phyloP scores from a whole-genome alignment of 2,888 invertebrate genomes.

The Drosophila prolongata region DNA sequence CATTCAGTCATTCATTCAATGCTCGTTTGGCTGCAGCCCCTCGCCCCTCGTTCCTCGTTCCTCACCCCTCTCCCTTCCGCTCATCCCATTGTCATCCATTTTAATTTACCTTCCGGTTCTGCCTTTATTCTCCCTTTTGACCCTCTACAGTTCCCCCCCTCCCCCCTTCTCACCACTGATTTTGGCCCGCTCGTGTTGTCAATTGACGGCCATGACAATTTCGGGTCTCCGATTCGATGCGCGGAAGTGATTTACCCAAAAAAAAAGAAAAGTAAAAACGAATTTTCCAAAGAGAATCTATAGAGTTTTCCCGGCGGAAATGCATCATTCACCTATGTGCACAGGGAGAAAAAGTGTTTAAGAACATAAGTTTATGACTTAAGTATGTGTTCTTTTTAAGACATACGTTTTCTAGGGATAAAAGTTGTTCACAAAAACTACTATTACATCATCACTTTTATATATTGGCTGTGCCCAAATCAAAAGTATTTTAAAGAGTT shows the following conservation, averaged over 20 bases:
- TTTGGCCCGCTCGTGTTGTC: conserved; percentile 57
- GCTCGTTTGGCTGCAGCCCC: conserved; percentile 66
- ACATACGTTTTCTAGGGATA: too few relatives aligned
- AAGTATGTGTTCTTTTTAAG: too few relatives aligned
- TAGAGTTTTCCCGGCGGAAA: conserved; percentile 58
- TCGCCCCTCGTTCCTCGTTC: conserved; percentile 40
- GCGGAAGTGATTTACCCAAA: conserved; percentile 77
- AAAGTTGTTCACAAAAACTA: too few relatives aligned
- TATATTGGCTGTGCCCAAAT: too few relatives aligned
- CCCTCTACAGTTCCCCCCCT: conserved; percentile 10
- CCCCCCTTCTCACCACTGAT: background rate
- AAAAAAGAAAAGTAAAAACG: conserved; percentile 10
- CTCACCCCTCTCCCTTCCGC: conserved; percentile 49
- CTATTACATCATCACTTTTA: too few relatives aligned
- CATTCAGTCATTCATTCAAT: conserved; percentile 73
- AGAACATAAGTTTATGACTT: too few relatives aligned
- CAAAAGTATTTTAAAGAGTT: too few relatives aligned
- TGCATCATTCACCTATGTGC: conserved; percentile 55
- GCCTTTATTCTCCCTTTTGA: conserved; percentile 50
- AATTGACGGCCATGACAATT: conserved; percentile 79
- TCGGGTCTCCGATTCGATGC: conserved; percentile 68
- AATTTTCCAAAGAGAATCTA: conserved; percentile 38
- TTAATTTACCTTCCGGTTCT: conserved; percentile 78
- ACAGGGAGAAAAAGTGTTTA: background rate
- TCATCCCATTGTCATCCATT: conserved; percentile 74